Percentiles rank a stretch among this genome's conserved stretches.
Evolutionary conservation across 2,797 vertebrate genomes (phyloP).

Genomic region (Chaetodon trifasciatus): DNA sequence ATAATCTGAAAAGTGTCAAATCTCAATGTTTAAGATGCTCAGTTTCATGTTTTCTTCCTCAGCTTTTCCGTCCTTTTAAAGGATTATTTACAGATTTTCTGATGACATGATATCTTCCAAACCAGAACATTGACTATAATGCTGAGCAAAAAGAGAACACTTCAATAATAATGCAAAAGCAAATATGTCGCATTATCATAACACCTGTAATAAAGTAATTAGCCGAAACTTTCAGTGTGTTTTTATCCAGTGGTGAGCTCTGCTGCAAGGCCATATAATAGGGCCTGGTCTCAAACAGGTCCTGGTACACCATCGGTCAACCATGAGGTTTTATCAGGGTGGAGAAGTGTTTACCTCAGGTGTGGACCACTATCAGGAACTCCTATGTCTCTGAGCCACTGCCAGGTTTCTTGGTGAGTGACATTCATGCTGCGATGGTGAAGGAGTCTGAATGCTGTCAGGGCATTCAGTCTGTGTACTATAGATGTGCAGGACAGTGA

Average conservation of each 20-base stretch:
- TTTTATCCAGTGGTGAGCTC: neutral
- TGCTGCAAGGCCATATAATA: conserved; percentile 6
- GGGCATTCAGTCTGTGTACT: neutral
- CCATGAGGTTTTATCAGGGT: conserved; percentile 24
- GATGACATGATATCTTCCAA: neutral
- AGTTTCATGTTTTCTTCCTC: too few relatives aligned
- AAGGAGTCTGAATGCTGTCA: neutral
- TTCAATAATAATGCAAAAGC: neutral
- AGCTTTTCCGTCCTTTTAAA: neutral
- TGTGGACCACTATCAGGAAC: conserved; percentile 2
- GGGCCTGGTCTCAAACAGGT: conserved; percentile 5
- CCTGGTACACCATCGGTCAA: neutral
- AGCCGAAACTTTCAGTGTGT: too few relatives aligned
- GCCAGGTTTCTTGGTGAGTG: neutral
- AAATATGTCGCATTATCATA: neutral
- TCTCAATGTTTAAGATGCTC: neutral
- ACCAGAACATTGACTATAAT: neutral
- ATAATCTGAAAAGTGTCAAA: neutral
- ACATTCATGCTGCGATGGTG: neutral
- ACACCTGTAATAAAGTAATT: neutral
- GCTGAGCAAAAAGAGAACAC: neutral
- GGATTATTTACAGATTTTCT: neutral
- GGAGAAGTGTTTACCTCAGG: conserved; percentile 25
- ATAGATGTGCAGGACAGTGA: neutral
- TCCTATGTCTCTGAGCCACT: neutral